Percentiles rank a stretch among this genome's conserved stretches.
These are phyloP conservation scores for Anoplopoma fimbria DNA, from an alignment of 2,113 vertebrate species.

Conservation along the genomic window DNA sequence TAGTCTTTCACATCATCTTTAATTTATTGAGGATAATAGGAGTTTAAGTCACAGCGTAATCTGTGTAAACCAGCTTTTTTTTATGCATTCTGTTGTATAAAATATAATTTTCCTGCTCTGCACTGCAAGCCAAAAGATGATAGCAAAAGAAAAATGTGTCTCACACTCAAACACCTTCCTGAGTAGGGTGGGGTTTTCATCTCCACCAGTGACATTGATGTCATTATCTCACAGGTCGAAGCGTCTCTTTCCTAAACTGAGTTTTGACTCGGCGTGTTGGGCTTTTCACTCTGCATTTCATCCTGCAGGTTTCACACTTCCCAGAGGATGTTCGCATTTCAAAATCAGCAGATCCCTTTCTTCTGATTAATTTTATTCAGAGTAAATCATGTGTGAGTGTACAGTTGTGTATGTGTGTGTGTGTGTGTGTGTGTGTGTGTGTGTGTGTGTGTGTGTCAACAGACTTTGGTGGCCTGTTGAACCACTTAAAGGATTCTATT, in stretches of 20 bases:
- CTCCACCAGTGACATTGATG: conserved; percentile 19
- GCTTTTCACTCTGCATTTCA: conserved; percentile 31
- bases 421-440: conserved; percentile 18
- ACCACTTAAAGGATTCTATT: conserved; percentile 86
- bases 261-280: conserved; percentile 12
- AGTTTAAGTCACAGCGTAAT: not conserved
- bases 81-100: not conserved
- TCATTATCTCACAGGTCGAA: conserved; percentile 39
- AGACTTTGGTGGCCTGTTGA: conserved; percentile 80
- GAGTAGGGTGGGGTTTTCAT: conserved; percentile 32
- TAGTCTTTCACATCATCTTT: not conserved
- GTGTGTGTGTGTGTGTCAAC: conserved; percentile 67
- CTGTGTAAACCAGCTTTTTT: conserved; percentile 12
- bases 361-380: conserved; percentile 64
- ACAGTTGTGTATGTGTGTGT: conserved; percentile 2
- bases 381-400: conserved; percentile 52
- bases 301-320: conserved; percentile 47
- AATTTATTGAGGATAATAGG: conserved; percentile 8
- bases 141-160: conserved; percentile 9
- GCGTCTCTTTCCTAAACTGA: conserved; percentile 14
- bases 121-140: not conserved
- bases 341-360: conserved; percentile 62
- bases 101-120: not conserved
- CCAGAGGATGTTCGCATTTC: conserved; percentile 57
- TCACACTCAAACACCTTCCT: conserved; percentile 2